phyloP scores from a whole-genome alignment of 2,113 vertebrate species.

The Ceyx cyanopectus region DNA sequence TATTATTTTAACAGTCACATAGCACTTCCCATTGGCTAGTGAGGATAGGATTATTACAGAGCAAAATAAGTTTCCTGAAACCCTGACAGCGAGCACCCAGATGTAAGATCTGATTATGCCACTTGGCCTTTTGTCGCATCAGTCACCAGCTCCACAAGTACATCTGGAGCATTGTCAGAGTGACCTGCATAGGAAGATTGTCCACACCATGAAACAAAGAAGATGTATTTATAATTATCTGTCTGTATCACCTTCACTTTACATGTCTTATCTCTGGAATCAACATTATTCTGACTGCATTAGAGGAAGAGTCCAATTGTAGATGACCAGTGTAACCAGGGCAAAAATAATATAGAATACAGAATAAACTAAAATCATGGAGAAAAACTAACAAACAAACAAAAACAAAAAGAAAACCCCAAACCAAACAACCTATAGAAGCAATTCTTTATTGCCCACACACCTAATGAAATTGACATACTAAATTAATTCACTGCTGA shows the following conservation, averaged over 20 bases:
- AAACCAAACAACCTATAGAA: not conserved
- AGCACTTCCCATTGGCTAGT: constrained; percentile 42
- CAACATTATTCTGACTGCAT: not conserved
- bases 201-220: constrained; percentile 20
- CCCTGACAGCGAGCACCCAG: constrained; percentile 47
- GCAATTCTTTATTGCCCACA: not conserved
- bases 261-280: constrained; percentile 3
- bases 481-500: not conserved
- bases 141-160: not conserved
- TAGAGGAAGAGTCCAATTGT: not conserved
- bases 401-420: too few relatives aligned
- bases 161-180: constrained; percentile 50
- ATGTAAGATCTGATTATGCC: constrained; percentile 47
- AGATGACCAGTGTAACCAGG: not conserved
- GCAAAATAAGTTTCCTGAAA: constrained; percentile 56
- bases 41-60: constrained; percentile 26
- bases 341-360: not conserved
- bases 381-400: not conserved
- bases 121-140: not conserved
- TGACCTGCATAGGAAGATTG: constrained; percentile 40
- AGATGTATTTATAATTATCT: constrained; percentile 37
- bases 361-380: not conserved
- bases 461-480: not conserved
- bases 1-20: constrained; percentile 63
- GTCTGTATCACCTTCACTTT: not conserved